Percentiles rank a stretch among this genome's conserved stretches.
These are phyloP conservation scores for Calliphora vicina DNA, from an alignment of 1,140 invertebrate genomes.

Conservation along the genomic window DNA sequence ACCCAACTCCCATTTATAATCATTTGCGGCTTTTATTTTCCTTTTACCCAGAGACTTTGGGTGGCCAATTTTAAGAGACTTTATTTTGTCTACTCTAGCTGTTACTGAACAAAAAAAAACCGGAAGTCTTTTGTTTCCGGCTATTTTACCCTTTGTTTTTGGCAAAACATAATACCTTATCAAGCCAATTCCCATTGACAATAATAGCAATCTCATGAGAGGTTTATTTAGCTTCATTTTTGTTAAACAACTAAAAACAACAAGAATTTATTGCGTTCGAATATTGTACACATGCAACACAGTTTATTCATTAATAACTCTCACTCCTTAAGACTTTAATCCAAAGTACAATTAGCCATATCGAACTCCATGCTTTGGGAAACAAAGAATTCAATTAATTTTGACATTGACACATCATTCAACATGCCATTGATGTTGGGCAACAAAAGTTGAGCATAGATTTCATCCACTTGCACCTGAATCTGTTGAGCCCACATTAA, in stretches of 20 bases:
- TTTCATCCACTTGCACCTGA: constrained; percentile 40
- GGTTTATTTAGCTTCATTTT: background rate
- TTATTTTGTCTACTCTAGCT: background rate
- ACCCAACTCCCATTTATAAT: background rate
- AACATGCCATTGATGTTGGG: constrained; percentile 43
- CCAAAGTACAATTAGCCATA: constrained; percentile 25
- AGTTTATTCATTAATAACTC: background rate
- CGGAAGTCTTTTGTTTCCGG: constrained; percentile 23
- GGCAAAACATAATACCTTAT: constrained; percentile 3
- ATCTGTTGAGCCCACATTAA: constrained; percentile 41
- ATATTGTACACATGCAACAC: background rate
- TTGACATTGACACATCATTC: constrained; percentile 39
- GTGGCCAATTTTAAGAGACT: background rate
- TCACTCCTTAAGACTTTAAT: background rate
- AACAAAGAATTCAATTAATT: constrained; percentile 42
- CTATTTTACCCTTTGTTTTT: constrained; percentile 20
- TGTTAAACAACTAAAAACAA: background rate
- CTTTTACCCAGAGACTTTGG: background rate
- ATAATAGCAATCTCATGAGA: background rate
- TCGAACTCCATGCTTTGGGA: constrained; percentile 35
- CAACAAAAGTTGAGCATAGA: constrained; percentile 38
- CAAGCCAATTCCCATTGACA: constrained; percentile 18
- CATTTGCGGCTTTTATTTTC: background rate
- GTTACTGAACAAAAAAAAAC: background rate
- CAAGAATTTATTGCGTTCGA: background rate